Conservation (phyloP, 1,140 invertebrate species). For the Cherax quadricarinatus region DNA sequence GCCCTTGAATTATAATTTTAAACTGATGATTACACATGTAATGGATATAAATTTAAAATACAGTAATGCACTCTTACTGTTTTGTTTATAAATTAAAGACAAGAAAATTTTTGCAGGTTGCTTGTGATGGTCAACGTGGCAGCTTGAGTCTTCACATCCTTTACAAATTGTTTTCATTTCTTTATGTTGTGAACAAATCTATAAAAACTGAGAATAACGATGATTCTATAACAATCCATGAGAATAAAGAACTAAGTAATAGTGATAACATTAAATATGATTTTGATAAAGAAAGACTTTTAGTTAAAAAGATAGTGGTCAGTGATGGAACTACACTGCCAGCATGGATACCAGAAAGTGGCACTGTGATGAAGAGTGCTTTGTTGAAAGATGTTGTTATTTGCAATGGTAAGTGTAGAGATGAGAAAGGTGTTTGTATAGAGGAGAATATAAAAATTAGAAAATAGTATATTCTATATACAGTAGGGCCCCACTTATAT, state of each 20-base stretch:
- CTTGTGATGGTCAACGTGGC: conserved; percentile 17
- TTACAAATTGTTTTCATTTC: not conserved
- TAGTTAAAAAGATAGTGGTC: not conserved
- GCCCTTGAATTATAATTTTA: too few relatives aligned
- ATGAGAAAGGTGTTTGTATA: too few relatives aligned
- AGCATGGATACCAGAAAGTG: conserved; percentile 6
- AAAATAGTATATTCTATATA: too few relatives aligned
- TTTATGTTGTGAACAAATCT: not conserved
- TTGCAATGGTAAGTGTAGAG: conserved; percentile 1
- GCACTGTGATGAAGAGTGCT: conserved; percentile 16
- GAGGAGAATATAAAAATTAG: too few relatives aligned
- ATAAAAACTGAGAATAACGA: not conserved
- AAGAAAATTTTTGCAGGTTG: not conserved
- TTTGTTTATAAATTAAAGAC: too few relatives aligned
- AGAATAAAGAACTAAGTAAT: not conserved
- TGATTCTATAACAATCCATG: not conserved
- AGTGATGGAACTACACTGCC: not conserved
- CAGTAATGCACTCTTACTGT: too few relatives aligned
- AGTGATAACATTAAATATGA: not conserved
- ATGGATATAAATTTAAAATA: too few relatives aligned
- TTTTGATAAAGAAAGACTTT: not conserved
- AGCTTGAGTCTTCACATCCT: conserved; percentile 5
- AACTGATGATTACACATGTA: too few relatives aligned
- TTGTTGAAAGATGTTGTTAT: not conserved
- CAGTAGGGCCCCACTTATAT: too few relatives aligned